Conservation (phyloP, 2,113 vertebrate species). For the Syngnathus typhle region DNA sequence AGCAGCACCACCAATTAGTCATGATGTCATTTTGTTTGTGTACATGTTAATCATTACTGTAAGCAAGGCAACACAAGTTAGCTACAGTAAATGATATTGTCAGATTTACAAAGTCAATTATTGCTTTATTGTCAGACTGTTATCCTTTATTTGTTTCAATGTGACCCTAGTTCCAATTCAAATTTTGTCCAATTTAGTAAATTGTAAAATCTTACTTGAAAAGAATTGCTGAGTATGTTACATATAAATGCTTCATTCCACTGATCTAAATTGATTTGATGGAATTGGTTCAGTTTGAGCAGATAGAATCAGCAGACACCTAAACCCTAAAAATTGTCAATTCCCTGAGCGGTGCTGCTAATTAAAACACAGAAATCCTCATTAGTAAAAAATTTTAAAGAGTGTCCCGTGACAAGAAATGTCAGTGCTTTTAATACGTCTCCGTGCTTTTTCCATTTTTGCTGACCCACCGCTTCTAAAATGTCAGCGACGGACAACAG, state of each 20-base stretch:
- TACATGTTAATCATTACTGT: neutral
- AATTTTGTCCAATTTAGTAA: neutral
- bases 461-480: conserved; percentile 69
- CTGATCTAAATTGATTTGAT: no score
- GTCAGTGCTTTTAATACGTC: conserved; percentile 45
- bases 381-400: conserved; percentile 15
- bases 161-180: neutral
- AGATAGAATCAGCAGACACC: conserved; percentile 1
- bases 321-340: conserved; percentile 16
- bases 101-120: neutral
- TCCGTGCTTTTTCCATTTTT: conserved; percentile 48
- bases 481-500: conserved; percentile 59
- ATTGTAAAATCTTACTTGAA: neutral
- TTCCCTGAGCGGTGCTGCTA: neutral
- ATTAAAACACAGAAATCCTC: neutral
- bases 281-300: neutral
- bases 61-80: neutral
- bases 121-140: neutral
- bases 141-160: neutral
- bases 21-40: neutral
- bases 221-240: no score
- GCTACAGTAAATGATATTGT: neutral
- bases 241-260: neutral
- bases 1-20: neutral
- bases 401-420: conserved; percentile 27